These are phyloP conservation scores for Halcyon badia DNA, from an alignment of 2,797 vertebrate genomes.

Conservation along the genomic window DNA sequence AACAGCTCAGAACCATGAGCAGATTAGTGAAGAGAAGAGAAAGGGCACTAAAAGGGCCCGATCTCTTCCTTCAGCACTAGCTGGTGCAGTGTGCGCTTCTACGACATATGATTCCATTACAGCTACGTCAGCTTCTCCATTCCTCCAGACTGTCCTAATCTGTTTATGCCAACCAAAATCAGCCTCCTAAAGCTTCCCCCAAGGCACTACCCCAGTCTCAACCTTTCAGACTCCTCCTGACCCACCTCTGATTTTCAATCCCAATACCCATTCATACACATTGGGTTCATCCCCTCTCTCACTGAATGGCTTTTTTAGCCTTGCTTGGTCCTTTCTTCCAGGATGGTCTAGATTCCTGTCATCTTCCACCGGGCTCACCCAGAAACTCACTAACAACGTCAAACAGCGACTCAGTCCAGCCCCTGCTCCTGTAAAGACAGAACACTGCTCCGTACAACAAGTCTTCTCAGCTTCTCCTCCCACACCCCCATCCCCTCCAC, in stretches of 20 bases:
- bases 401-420: neutral
- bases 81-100: neutral
- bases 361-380: neutral
- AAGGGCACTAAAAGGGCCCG: neutral
- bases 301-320: neutral
- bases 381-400: neutral
- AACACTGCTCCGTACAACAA: neutral
- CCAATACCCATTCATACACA: neutral
- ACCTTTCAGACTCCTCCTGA: neutral
- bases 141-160: neutral
- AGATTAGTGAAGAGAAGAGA: neutral
- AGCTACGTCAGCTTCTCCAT: neutral
- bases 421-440: neutral
- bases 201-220: neutral
- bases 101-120: fast-evolving
- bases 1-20: fast-evolving
- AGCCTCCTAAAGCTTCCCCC: neutral
- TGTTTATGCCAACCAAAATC: neutral
- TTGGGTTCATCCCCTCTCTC: neutral
- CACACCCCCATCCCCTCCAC: neutral
- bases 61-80: neutral
- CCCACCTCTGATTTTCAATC: neutral
- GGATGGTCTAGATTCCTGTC: neutral
- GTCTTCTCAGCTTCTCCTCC: neutral
- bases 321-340: neutral